Percentiles rank a stretch among this genome's conserved stretches.
Conservation (phyloP, 1,140 invertebrate species). For the Harlomillsia oculata region DNA sequence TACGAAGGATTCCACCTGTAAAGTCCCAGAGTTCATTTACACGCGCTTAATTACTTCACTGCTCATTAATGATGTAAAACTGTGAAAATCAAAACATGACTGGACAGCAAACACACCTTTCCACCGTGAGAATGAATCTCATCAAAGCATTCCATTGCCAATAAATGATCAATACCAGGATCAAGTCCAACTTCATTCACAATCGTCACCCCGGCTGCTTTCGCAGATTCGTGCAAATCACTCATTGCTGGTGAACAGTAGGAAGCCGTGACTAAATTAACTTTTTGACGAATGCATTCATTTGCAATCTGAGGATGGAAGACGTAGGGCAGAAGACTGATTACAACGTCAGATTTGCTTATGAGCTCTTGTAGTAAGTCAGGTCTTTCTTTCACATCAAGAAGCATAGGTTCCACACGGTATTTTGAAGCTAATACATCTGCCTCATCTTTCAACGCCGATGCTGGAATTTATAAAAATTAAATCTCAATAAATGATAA, state of each 20-base stretch:
- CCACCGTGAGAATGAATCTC: constrained; percentile 68
- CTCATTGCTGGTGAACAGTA: constrained; percentile 79
- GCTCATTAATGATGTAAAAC: too few species aligned
- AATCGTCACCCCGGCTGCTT: constrained; percentile 75
- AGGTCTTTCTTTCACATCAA: constrained; percentile 65
- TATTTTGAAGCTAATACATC: constrained; percentile 68
- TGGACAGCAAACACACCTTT: constrained; percentile 41
- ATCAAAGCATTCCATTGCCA: constrained; percentile 95
- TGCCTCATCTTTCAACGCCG: constrained; percentile 76
- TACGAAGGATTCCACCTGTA: constrained; percentile 74
- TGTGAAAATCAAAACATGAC: too few species aligned
- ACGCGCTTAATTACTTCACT: too few species aligned
- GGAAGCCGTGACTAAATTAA: constrained; percentile 93
- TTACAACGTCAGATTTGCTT: constrained; percentile 61
- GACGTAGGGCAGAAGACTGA: constrained; percentile 87
- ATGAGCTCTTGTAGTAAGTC: constrained; percentile 64
- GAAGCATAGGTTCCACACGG: constrained; percentile 63
- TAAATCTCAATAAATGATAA: too few species aligned
- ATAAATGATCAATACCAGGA: constrained; percentile 93
- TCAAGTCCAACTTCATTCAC: constrained; percentile 95
- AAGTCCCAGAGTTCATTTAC: background rate
- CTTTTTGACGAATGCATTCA: constrained; percentile 71
- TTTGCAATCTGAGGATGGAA: constrained; percentile 65
- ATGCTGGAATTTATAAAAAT: too few species aligned
- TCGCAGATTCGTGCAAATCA: constrained; percentile 66